Evolutionary conservation across 2,797 vertebrate species (phyloP).

Genomic region (Pipistrellus kuhlii): DNA sequence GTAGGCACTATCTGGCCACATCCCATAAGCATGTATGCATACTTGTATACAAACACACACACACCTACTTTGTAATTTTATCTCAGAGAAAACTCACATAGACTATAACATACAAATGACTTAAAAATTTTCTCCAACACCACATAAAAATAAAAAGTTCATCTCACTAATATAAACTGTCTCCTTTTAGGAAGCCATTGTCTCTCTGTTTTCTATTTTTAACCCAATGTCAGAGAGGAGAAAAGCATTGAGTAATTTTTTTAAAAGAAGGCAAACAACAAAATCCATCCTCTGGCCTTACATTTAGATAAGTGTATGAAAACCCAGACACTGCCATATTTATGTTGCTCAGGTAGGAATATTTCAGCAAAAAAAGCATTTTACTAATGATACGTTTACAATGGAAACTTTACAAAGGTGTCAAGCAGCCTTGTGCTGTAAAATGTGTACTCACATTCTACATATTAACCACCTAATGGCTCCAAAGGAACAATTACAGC

Average conservation of each 20-base stretch:
- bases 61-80: neutral
- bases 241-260: neutral
- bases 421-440: neutral
- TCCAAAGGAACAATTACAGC: conserved; percentile 1
- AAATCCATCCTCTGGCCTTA: neutral
- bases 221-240: conserved; percentile 7
- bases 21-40: neutral
- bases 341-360: neutral
- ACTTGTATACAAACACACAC: too few species aligned
- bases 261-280: neutral
- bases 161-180: neutral
- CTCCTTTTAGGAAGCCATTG: conserved; percentile 20
- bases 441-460: neutral
- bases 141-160: neutral
- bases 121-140: neutral
- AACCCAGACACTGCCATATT: neutral
- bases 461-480: conserved; percentile 44
- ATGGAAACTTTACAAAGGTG: conserved; percentile 5
- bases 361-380: conserved; percentile 56
- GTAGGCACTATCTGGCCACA: neutral
- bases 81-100: neutral
- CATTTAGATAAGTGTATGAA: conserved; percentile 20
- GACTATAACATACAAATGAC: neutral
- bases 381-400: conserved; percentile 51
- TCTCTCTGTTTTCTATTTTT: neutral